These are phyloP conservation scores for Proteles cristata DNA, from an alignment of 2,113 vertebrate species.

Conservation along the genomic window DNA sequence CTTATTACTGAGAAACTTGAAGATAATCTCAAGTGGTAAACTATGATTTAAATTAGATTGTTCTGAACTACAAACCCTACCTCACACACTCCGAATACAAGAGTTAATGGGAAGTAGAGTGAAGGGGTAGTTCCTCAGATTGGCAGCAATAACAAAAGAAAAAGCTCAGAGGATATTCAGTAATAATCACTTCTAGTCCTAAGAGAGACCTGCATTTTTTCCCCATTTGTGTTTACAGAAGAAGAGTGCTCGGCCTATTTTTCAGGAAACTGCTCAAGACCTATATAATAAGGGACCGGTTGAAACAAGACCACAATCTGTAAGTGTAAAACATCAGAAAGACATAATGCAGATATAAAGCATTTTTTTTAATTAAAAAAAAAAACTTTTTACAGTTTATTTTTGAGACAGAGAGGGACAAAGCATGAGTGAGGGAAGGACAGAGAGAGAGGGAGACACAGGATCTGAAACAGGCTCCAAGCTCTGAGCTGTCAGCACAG, in stretches of 20 bases:
- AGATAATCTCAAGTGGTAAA: not conserved
- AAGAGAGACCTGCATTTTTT: not conserved
- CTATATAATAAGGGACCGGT: slow-evolving; percentile 82
- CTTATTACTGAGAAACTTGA: not conserved
- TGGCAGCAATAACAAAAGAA: not conserved
- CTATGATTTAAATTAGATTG: not conserved
- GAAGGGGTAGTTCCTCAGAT: not conserved
- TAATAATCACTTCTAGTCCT: not conserved
- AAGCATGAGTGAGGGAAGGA: too few relatives aligned
- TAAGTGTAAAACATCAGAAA: slow-evolving; percentile 78
- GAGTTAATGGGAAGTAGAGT: not conserved
- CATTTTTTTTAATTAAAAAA: not conserved
- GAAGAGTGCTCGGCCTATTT: slow-evolving; percentile 78
- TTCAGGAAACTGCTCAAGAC: slow-evolving; percentile 88
- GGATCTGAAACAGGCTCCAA: too few relatives aligned
- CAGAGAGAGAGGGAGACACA: too few relatives aligned
- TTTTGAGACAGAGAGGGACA: too few relatives aligned
- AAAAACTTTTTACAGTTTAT: too few relatives aligned
- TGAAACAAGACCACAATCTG: slow-evolving; percentile 56
- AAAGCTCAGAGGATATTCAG: not conserved
- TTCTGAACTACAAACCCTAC: not conserved
- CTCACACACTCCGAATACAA: not conserved
- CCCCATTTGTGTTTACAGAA: slow-evolving; percentile 64
- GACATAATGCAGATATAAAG: not conserved
- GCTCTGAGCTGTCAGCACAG: too few relatives aligned